These are phyloP conservation scores for Chelonus insularis DNA, from an alignment of 1,140 invertebrate genomes.

Conservation along the genomic window DNA sequence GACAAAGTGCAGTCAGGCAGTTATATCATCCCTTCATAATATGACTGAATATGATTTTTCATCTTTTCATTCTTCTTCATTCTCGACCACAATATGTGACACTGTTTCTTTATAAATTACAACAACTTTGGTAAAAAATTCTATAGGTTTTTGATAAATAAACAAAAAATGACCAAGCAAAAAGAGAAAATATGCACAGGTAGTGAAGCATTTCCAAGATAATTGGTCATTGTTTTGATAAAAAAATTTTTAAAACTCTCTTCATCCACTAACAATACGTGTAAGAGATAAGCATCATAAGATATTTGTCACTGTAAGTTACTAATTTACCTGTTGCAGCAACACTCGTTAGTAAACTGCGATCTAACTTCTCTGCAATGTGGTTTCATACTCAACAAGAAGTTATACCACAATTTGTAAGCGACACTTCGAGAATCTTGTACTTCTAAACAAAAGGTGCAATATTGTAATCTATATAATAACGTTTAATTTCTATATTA, in stretches of 20 bases:
- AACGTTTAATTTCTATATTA: no score
- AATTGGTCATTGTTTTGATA: no score
- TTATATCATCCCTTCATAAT: slow-evolving; percentile 20
- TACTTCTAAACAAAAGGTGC: not conserved
- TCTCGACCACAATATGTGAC: slow-evolving; percentile 8
- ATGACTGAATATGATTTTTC: slow-evolving; percentile 21
- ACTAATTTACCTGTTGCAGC: slow-evolving; percentile 22
- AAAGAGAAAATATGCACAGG: no score
- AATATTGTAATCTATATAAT: no score
- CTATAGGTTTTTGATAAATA: no score
- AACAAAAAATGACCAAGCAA: no score
- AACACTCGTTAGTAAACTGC: slow-evolving; percentile 5
- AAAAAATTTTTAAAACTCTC: not conserved
- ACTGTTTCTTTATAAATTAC: not conserved
- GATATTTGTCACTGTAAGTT: slow-evolving; percentile 7
- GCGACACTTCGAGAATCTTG: slow-evolving; percentile 23
- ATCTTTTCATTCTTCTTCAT: slow-evolving; percentile 22
- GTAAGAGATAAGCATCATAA: not conserved
- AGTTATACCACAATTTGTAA: slow-evolving; percentile 27
- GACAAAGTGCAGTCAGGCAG: slow-evolving; percentile 23
- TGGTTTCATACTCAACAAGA: not conserved
- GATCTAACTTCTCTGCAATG: not conserved
- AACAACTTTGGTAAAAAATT: slow-evolving; percentile 4
- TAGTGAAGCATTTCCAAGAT: no score
- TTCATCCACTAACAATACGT: not conserved